Evolutionary conservation across 2,113 vertebrate species (phyloP), one percentile per base, ranked within the genome.

Genomic region (Danio rerio): DNA sequence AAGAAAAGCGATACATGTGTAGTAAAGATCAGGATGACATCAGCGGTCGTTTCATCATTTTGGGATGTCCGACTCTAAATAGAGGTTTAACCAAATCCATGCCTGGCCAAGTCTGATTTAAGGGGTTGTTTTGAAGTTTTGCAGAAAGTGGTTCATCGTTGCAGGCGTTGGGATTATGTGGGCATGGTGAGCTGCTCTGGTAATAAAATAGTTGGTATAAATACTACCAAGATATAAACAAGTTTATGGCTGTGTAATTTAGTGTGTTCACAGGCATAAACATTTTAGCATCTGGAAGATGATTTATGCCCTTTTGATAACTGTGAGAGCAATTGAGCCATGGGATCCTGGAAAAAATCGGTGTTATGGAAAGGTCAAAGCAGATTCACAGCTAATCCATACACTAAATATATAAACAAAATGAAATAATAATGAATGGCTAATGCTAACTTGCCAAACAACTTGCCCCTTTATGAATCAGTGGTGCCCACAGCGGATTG

Each of bases 181-280:
- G 72, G 63, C 65, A n/a, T 56, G 21, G 55, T 13, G 7, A 72
- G 49, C 79, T 78, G 43, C 40, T 65, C 56, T 47, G 62, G 42
- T 20, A 84, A 81, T 84, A 80, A 77, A 58, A 77, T 70, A 16
- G 20, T 65, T 66, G 53, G 62, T 65, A 20, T 82, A 77, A 86
- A 87, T 77, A 87, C 85, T 61, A 59, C 83, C 73, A 76, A 40
- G 82, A 81, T 71, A 80, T 56, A 77, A 80, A 55, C 56, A 87
- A 88, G 88, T 90, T 86, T 84, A 88, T 63, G 74, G 53, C 71
- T 71, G 61, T 61, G 43, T 88, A 71, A 71, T 85, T 86, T 80
- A 63, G 43, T 12, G 45, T 87, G 82, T 75, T 83, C 56, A 85
- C 85, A 87, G 76, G 75, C 11, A 21, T 70, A 15, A 73, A 83